These are phyloP conservation scores for Odontothrips loti DNA, from an alignment of 2,888 invertebrate genomes.

Conservation along the genomic window DNA sequence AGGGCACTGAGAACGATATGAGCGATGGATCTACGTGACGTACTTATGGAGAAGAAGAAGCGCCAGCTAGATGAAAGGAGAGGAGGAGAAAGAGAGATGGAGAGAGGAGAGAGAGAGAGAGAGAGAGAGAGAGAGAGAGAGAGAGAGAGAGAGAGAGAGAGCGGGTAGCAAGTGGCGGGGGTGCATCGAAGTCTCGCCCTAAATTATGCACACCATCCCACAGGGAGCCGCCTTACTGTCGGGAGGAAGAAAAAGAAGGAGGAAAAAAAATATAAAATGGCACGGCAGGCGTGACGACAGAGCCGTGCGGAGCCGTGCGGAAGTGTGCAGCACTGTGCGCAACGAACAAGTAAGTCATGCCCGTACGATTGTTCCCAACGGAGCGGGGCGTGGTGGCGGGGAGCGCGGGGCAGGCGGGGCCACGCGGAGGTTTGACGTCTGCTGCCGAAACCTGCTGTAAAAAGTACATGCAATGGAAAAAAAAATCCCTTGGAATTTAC, in stretches of 20 bases:
- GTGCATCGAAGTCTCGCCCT: neutral
- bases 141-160: neutral
- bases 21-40: constrained; percentile 22
- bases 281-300: neutral
- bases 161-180: neutral
- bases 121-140: neutral
- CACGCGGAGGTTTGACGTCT: neutral
- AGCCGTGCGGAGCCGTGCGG: neutral
- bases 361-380: neutral
- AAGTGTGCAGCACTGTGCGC: too few relatives aligned
- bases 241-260: neutral
- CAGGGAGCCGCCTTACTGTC: constrained; percentile 6
- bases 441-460: neutral
- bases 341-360: neutral
- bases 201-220: constrained; percentile 19
- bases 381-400: too few relatives aligned
- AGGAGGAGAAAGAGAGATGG: neutral
- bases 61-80: neutral
- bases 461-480: too few relatives aligned
- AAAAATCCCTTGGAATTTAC: too few relatives aligned
- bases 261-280: neutral
- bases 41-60: neutral
- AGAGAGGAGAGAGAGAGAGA: neutral
- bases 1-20: neutral
- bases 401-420: neutral